phyloP scores from a whole-genome alignment of 2,113 vertebrate genomes.

The Elachura formosa region DNA sequence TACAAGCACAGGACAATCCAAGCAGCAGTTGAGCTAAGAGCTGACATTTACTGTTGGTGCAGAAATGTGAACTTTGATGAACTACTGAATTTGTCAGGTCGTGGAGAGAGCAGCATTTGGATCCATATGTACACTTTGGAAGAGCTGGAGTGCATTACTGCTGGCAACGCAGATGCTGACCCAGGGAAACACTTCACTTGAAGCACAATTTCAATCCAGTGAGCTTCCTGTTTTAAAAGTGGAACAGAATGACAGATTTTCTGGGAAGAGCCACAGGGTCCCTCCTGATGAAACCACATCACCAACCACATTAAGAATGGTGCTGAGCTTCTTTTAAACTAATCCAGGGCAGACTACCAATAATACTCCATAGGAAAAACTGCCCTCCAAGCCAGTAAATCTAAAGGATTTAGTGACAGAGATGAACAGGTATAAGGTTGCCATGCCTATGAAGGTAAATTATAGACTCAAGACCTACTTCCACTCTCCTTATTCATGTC shows the following conservation, averaged over 20 bases:
- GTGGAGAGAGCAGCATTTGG: not conserved
- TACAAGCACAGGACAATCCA: not conserved
- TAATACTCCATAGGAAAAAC: not conserved
- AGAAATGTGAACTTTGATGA: not conserved
- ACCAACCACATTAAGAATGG: not conserved
- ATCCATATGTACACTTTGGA: not conserved
- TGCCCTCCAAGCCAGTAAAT: not conserved
- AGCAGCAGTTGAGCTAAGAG: not conserved
- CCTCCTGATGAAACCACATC: not conserved
- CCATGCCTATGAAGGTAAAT: not conserved
- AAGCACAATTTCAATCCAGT: not conserved
- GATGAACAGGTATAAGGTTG: fast-evolving
- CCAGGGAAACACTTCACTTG: not conserved
- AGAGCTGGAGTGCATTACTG: not conserved
- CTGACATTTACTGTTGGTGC: fast-evolving
- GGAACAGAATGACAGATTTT: not conserved
- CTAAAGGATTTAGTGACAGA: not conserved
- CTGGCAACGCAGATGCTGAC: not conserved
- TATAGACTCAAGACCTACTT: not conserved
- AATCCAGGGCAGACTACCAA: not conserved
- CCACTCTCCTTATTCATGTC: not conserved
- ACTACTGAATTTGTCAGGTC: not conserved
- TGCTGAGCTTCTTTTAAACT: not conserved
- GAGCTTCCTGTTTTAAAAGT: not conserved
- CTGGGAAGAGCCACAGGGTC: not conserved